Conservation (phyloP, 2,888 invertebrate genomes). For the Icerya purchasi region DNA sequence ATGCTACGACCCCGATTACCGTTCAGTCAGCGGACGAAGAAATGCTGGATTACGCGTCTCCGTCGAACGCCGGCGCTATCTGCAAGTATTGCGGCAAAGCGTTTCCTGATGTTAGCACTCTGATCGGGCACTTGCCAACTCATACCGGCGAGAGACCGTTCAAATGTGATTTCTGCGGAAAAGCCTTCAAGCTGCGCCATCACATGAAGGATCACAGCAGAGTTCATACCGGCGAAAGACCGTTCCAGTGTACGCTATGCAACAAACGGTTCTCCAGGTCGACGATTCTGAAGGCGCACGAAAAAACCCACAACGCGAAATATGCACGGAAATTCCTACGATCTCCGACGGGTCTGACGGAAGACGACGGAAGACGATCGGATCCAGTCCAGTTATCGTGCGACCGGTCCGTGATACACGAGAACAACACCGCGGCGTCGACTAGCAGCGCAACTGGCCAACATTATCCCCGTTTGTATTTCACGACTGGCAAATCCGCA, state of each 20-base stretch:
- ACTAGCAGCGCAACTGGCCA: too few species aligned
- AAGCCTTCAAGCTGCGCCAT: constrained; percentile 75
- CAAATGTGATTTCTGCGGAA: constrained; percentile 84
- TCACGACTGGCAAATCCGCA: too few species aligned
- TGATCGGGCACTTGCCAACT: constrained; percentile 68
- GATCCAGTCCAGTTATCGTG: constrained; percentile 12
- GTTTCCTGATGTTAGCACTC: constrained; percentile 70
- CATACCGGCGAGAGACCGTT: constrained; percentile 79
- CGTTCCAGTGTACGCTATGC: constrained; percentile 70
- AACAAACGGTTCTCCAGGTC: constrained; percentile 79
- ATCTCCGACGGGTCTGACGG: too few species aligned
- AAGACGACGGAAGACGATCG: constrained; percentile 17
- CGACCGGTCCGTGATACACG: constrained; percentile 8
- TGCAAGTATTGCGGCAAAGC: constrained; percentile 86
- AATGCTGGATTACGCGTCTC: constrained; percentile 4
- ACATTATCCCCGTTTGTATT: too few species aligned
- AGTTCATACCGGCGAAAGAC: constrained; percentile 76
- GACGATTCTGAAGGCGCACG: constrained; percentile 76
- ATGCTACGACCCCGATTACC: constrained; percentile 2
- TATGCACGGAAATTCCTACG: constrained; percentile 74
- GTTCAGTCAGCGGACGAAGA: not conserved
- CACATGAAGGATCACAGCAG: constrained; percentile 90
- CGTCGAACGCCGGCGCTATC: constrained; percentile 32
- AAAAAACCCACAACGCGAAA: constrained; percentile 81
- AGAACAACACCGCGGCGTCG: constrained; percentile 10